phyloP scores from a whole-genome alignment of 92 coral and sea anemone genomes.

The Ricordea florida region DNA sequence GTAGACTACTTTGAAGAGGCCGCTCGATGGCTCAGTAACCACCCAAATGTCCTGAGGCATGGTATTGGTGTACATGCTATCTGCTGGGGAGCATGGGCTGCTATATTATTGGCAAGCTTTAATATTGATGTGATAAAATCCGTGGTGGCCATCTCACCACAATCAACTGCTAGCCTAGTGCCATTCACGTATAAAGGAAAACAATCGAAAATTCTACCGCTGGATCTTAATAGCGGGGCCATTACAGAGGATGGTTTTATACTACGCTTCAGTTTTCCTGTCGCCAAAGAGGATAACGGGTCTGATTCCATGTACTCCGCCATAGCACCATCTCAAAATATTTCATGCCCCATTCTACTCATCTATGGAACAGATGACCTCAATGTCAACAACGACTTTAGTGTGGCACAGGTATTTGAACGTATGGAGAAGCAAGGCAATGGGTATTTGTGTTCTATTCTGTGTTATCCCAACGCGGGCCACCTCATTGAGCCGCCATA shows the following conservation, averaged over 20 bases:
- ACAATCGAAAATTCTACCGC: not conserved
- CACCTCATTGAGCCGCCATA: constrained; percentile 30
- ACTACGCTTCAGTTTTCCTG: not conserved
- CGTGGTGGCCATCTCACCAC: not conserved
- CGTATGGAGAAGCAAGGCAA: constrained; percentile 2
- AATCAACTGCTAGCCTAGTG: not conserved
- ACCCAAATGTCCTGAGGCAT: not conserved
- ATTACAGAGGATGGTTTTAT: not conserved
- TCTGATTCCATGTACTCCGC: not conserved
- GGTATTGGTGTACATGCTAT: not conserved
- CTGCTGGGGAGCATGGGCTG: not conserved
- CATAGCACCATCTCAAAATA: not conserved
- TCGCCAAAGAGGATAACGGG: not conserved
- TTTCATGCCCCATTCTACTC: constrained; percentile 1
- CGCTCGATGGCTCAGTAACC: not conserved
- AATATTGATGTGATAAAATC: not conserved
- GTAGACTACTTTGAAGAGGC: constrained; percentile 1
- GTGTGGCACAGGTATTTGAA: not conserved
- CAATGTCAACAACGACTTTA: not conserved
- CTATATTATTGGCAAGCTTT: not conserved
- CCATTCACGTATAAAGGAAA: not conserved
- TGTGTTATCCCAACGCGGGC: constrained; percentile 1
- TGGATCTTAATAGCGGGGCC: not conserved
- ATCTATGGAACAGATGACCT: constrained; percentile 13
- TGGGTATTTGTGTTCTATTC: not conserved